Evolutionary conservation across 2,797 vertebrate species (phyloP).

Genomic region (Pangasius larnaudii): DNA sequence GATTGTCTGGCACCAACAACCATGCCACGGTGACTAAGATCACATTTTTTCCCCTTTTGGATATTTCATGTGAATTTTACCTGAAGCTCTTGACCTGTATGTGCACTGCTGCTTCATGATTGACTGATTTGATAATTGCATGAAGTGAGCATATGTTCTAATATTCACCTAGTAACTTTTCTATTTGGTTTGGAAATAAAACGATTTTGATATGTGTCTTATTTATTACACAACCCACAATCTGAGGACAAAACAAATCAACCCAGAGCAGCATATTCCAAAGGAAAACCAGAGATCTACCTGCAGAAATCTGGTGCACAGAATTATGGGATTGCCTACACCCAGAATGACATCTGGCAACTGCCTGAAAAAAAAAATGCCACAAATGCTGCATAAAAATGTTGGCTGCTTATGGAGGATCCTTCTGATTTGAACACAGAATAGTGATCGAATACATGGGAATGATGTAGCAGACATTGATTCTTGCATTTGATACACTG

Average conservation of each 20-base stretch:
- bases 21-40: not conserved
- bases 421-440: not conserved
- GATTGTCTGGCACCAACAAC: not conserved
- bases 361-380: not conserved
- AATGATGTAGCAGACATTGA: not conserved
- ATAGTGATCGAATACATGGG: not conserved
- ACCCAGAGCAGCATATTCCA: not conserved
- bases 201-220: not conserved
- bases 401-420: not conserved
- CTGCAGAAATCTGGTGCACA: not conserved
- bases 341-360: not conserved
- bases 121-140: not conserved
- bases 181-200: not conserved
- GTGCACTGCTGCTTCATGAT: not conserved
- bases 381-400: slow-evolving; percentile 4
- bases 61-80: not conserved
- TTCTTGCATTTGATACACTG: not conserved
- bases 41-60: not conserved
- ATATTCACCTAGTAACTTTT: not conserved
- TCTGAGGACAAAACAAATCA: not conserved
- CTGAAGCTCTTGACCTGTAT: not conserved
- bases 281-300: not conserved
- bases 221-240: not conserved
- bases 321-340: not conserved
- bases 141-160: not conserved